Base-by-base conservation (phyloP, 2,888 invertebrate genomes). In the Steromphala cineraria region DNA sequence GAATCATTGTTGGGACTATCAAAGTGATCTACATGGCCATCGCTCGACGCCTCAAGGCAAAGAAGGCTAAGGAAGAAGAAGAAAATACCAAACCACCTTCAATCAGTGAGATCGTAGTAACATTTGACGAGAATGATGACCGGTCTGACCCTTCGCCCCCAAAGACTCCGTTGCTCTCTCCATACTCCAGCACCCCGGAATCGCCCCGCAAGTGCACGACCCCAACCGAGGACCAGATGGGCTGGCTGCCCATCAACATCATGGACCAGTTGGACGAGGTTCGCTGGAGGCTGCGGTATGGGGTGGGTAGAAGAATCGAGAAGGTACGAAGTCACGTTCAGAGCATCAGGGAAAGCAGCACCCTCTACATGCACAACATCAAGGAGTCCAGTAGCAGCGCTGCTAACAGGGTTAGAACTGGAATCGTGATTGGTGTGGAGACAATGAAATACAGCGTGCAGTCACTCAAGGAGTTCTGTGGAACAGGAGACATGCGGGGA, bases 401-500 rank as follows among this genome's bases (percentile, higher is more conserved):
- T 2, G 92, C 91, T 19, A 86, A 86, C 36, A 86, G 85, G 36
- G 88, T 92, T 80, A 88, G 86, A 78, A 90, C 90, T 28, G 91
- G 92, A 31, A 88, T 92, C 10, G 91, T 87, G 1, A 80, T 89
- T 67, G 90, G 91, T 15, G 88, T 92, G 81, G 91, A 91, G 79
- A 89, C 91, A 78, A 90, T 92, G 52, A 92, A 92, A 81, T 90
- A 87, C 82, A 89, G 90, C 24, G 90, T 91, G 15, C 91, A 89
- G 87, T 92, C 92, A 53, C 90, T 92, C 83, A 91, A 90, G 71
- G 92, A 92, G 83, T 88, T 92, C 24, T 92, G 92, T 81, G 91
- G 92, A 17, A 91, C 92, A 0, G 91, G 92, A 13, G 91, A 92
- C 71, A 90, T 92, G 89, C 90, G 91, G 4, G 84, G 86, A 0